These are phyloP conservation scores for Ectemnius cavifrons DNA, from an alignment of 2,888 invertebrate species.

Conservation along the genomic window DNA sequence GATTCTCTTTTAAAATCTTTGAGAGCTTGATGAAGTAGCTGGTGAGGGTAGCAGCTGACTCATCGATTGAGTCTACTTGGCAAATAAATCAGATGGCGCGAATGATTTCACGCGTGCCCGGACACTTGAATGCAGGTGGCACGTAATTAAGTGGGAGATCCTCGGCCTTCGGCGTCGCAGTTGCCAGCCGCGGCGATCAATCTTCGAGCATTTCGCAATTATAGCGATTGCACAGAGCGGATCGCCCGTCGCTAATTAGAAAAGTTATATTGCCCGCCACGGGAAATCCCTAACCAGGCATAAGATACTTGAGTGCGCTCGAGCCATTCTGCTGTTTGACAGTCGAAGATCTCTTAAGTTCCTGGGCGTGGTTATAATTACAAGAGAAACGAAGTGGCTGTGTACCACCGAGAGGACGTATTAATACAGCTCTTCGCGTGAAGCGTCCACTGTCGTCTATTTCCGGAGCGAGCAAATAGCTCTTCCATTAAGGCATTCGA, in stretches of 20 bases:
- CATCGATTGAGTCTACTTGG: no score
- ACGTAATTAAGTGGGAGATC: background rate
- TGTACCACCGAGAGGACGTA: no score
- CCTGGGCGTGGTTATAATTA: background rate
- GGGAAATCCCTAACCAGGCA: conserved; percentile 22
- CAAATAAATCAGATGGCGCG: no score
- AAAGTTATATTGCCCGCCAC: conserved; percentile 34
- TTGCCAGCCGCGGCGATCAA: background rate
- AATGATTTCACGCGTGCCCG: no score
- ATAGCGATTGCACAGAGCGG: background rate
- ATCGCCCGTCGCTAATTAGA: conserved; percentile 35
- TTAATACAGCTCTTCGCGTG: no score
- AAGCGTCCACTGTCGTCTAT: no score
- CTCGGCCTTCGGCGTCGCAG: background rate
- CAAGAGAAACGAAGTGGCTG: background rate
- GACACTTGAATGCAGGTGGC: no score
- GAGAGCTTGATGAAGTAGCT: no score
- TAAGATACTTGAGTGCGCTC: conserved; percentile 15
- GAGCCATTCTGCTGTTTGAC: background rate
- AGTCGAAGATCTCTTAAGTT: conserved; percentile 2
- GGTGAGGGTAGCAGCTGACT: no score
- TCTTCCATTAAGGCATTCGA: background rate
- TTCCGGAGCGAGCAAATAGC: no score
- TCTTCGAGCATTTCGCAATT: conserved; percentile 5
- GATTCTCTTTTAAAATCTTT: no score